Conservation (phyloP, 30 jellyfish, hydroid and myxozoan genomes). For the Phacellophora camtschatica region DNA sequence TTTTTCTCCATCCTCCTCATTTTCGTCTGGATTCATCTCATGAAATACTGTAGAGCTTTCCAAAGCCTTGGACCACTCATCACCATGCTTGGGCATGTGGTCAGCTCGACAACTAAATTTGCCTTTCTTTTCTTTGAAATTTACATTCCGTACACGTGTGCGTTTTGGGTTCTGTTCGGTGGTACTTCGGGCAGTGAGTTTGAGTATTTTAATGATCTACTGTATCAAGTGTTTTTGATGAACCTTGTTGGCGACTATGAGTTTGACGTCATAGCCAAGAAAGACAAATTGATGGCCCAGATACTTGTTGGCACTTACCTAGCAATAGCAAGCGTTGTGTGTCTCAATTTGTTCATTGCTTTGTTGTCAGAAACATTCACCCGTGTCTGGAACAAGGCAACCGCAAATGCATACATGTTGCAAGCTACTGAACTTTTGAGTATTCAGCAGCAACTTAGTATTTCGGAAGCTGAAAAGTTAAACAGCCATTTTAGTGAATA, state of each 20-base stretch:
- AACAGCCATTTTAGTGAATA: constrained; percentile 51
- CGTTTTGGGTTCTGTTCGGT: constrained; percentile 97
- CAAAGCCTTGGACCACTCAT: constrained; percentile 93
- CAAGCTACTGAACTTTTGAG: constrained; percentile 46
- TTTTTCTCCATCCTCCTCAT: constrained; percentile 68
- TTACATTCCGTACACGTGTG: constrained; percentile 93
- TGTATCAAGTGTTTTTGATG: constrained; percentile 75
- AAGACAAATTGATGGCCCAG: constrained; percentile 89
- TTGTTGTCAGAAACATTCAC: constrained; percentile 89
- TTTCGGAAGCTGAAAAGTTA: constrained; percentile 22
- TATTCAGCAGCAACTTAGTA: constrained; percentile 32
- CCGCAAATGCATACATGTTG: constrained; percentile 67
- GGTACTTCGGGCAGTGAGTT: constrained; percentile 52
- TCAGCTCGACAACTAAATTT: constrained; percentile 84
- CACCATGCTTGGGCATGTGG: constrained; percentile 87
- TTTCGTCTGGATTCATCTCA: constrained; percentile 87
- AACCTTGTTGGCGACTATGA: constrained; percentile 88
- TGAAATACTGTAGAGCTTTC: constrained; percentile 87
- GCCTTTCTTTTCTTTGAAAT: constrained; percentile 91
- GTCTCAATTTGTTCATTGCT: constrained; percentile 88
- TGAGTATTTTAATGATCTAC: constrained; percentile 8
- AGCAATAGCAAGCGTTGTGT: constrained; percentile 86
- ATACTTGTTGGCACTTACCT: constrained; percentile 86
- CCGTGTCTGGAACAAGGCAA: constrained; percentile 59
- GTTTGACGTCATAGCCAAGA: constrained; percentile 59